These are phyloP conservation scores for Chrysolophus pictus DNA, from an alignment of 2,797 vertebrate genomes.

Conservation along the genomic window DNA sequence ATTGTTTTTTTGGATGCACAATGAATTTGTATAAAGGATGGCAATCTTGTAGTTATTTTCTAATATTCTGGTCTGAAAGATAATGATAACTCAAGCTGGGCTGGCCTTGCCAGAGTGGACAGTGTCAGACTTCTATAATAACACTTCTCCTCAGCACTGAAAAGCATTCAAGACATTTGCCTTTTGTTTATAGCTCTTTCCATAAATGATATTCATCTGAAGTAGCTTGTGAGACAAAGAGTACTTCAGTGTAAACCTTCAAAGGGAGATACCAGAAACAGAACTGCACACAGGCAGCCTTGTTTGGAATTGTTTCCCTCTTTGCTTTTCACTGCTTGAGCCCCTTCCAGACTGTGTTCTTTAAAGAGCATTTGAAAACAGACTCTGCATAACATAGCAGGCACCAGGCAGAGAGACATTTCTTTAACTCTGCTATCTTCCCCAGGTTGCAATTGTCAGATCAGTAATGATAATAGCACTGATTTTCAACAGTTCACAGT, in stretches of 20 bases:
- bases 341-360: conserved; percentile 41
- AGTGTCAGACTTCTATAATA: conserved; percentile 55
- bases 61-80: neutral
- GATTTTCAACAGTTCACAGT: neutral
- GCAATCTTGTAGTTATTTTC: neutral
- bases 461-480: neutral
- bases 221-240: conserved; percentile 62
- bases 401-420: neutral
- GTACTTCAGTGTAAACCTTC: conserved; percentile 73
- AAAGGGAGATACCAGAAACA: conserved; percentile 50
- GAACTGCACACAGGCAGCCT: conserved; percentile 70
- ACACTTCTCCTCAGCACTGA: conserved; percentile 46
- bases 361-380: conserved; percentile 41
- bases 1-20: neutral
- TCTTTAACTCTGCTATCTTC: neutral
- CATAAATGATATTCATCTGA: conserved; percentile 71
- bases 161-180: conserved; percentile 52
- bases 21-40: neutral
- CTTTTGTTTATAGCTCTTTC: conserved; percentile 75
- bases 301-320: conserved; percentile 82
- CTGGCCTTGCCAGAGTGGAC: conserved; percentile 37
- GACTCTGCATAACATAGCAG: neutral
- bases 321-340: conserved; percentile 52
- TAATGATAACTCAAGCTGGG: conserved; percentile 38
- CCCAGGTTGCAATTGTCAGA: neutral